Percentiles rank a stretch among this genome's conserved stretches.
phyloP scores from a whole-genome alignment of 2,888 invertebrate species.

The Dichetophora obliterata region DNA sequence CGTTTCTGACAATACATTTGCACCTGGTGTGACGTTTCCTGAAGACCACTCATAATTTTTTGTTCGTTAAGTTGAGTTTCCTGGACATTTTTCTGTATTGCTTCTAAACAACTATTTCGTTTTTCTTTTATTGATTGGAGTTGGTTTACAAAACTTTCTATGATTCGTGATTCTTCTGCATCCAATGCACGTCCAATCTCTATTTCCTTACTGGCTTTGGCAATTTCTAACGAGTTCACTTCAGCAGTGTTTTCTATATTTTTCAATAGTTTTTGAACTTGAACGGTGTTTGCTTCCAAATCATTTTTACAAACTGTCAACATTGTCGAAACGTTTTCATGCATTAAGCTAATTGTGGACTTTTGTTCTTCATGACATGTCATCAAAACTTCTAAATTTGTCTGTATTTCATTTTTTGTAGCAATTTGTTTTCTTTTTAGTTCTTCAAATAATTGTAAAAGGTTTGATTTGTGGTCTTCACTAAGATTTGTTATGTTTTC shows the following conservation, averaged over 20 bases:
- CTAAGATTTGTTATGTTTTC: slow-evolving; percentile 48
- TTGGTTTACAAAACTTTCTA: slow-evolving; percentile 60
- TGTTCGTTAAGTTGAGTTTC: slow-evolving; percentile 35
- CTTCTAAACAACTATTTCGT: slow-evolving; percentile 21
- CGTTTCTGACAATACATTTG: slow-evolving; percentile 46
- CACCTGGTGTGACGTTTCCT: slow-evolving; percentile 22
- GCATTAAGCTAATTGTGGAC: slow-evolving; percentile 53
- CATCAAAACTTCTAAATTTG: slow-evolving; percentile 54
- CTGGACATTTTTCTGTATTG: slow-evolving; percentile 37
- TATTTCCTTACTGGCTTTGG: slow-evolving; percentile 50
- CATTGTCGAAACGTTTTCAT: slow-evolving; percentile 51
- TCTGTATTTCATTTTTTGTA: slow-evolving; percentile 54
- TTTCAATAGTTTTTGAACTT: slow-evolving; percentile 52
- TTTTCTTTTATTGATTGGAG: slow-evolving; percentile 67
- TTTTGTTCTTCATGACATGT: slow-evolving; percentile 57
- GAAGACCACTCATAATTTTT: slow-evolving; percentile 3
- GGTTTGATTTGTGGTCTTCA: slow-evolving; percentile 51
- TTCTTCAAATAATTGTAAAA: slow-evolving; percentile 55
- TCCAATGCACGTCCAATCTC: slow-evolving; percentile 53
- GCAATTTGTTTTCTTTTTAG: slow-evolving; percentile 54
- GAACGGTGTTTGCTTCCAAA: slow-evolving; percentile 50
- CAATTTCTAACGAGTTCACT: slow-evolving; percentile 49
- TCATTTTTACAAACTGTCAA: slow-evolving; percentile 48
- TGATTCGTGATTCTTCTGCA: slow-evolving; percentile 52
- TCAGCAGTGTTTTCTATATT: slow-evolving; percentile 43